Conservation (phyloP, 23 tunicate species). For the Halocynthia roretzi region DNA sequence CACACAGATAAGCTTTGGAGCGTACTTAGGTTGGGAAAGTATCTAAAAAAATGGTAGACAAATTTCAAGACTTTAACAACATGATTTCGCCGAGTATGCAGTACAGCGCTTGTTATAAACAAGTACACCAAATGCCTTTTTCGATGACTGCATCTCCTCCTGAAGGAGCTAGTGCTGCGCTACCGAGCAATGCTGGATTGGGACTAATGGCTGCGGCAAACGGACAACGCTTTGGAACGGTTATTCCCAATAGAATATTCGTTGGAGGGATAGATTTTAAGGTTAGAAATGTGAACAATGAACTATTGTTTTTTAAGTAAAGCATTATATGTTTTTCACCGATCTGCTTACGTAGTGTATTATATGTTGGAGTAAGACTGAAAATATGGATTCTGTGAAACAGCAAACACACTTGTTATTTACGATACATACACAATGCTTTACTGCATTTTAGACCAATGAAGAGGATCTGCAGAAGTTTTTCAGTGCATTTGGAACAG, state of each 20-base stretch:
- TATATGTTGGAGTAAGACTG: too few species aligned
- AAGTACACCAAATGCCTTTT: background rate
- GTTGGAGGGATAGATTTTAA: slow-evolving; percentile 97
- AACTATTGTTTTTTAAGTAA: too few species aligned
- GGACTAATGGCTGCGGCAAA: slow-evolving; percentile 21
- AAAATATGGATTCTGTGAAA: too few species aligned
- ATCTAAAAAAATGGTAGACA: slow-evolving; percentile 8
- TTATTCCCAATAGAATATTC: slow-evolving; percentile 88
- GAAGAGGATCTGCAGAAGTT: slow-evolving; percentile 97
- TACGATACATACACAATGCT: background rate
- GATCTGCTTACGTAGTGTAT: too few species aligned
- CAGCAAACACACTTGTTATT: background rate
- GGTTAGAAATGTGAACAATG: slow-evolving; percentile 24
- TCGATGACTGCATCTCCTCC: slow-evolving; percentile 11
- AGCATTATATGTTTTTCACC: too few species aligned
- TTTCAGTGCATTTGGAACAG: slow-evolving; percentile 85
- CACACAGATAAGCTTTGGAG: too few species aligned
- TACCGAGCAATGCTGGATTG: slow-evolving; percentile 4
- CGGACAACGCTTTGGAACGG: slow-evolving; percentile 74
- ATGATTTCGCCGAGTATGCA: slow-evolving; percentile 8
- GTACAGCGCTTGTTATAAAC: slow-evolving; percentile 16
- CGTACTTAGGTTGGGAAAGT: too few species aligned
- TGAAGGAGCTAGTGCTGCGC: background rate
- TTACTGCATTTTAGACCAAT: slow-evolving; percentile 48
- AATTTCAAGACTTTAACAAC: background rate